These are phyloP conservation scores for Chrysina gloriosa DNA, from an alignment of 2,888 invertebrate genomes.

Conservation along the genomic window DNA sequence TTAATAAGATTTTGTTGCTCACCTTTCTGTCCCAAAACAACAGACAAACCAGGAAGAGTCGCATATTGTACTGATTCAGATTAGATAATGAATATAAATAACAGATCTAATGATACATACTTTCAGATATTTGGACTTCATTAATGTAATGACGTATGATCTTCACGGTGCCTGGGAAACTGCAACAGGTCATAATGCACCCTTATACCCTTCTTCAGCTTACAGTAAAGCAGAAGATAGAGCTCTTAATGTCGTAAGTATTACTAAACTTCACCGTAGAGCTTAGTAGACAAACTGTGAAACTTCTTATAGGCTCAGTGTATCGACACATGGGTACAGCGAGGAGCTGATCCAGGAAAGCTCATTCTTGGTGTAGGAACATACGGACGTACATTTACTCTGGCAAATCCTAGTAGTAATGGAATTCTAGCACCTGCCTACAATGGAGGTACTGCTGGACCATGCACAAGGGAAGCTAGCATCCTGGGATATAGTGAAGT, in stretches of 20 bases:
- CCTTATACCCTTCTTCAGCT: slow-evolving; percentile 66
- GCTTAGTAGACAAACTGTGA: slow-evolving; percentile 29
- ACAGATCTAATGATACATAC: neutral
- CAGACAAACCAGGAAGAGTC: no score
- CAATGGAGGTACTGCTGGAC: slow-evolving; percentile 73
- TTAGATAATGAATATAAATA: no score
- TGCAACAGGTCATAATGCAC: slow-evolving; percentile 75
- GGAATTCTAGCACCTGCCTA: slow-evolving; percentile 69
- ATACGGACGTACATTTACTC: slow-evolving; percentile 77
- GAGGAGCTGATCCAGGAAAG: slow-evolving; percentile 72
- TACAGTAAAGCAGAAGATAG: slow-evolving; percentile 59
- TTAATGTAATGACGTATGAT: slow-evolving; percentile 82
- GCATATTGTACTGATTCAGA: no score
- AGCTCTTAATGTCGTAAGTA: slow-evolving; percentile 66
- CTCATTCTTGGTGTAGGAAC: slow-evolving; percentile 77
- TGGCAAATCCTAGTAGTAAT: slow-evolving; percentile 64
- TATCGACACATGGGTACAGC: slow-evolving; percentile 67
- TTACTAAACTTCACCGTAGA: neutral
- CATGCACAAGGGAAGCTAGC: slow-evolving; percentile 73
- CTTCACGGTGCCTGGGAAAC: slow-evolving; percentile 77
- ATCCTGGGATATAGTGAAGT: slow-evolving; percentile 80
- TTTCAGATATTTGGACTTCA: slow-evolving; percentile 71
- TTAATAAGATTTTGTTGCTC: neutral
- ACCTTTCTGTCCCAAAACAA: no score
- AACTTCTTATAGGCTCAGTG: no score